Percentiles rank a stretch among this genome's conserved stretches.
Conservation (phyloP, 2,797 vertebrate genomes). For the Euphonia xanthogaster region DNA sequence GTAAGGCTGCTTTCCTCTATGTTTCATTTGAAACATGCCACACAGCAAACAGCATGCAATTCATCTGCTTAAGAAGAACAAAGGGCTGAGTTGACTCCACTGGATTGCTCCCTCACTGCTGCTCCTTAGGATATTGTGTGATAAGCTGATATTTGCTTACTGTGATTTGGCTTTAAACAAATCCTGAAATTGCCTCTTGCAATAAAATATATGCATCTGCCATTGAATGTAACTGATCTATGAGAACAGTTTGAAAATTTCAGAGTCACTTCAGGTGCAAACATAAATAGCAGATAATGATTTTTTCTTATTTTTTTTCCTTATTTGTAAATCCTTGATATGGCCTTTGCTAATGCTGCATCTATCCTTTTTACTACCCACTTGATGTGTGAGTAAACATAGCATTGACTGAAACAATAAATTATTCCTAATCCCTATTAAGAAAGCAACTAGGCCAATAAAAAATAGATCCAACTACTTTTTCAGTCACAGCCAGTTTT, state of each 20-base stretch:
- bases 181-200: conserved; percentile 27
- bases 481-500: not conserved
- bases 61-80: not conserved
- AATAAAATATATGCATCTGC: conserved; percentile 32
- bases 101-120: not conserved
- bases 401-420: conserved; percentile 12
- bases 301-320: not conserved
- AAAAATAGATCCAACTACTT: not conserved
- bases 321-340: conserved; percentile 37
- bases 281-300: conserved; percentile 14
- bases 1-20: not conserved
- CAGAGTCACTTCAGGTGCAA: not conserved
- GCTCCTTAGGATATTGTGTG: not conserved
- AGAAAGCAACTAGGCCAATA: not conserved
- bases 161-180: conserved; percentile 1
- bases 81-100: not conserved
- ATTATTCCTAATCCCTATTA: conserved; percentile 31
- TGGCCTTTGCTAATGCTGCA: conserved; percentile 13
- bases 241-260: conserved; percentile 22
- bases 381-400: conserved; percentile 43
- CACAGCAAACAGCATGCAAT: not conserved
- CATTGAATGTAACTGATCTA: not conserved
- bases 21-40: not conserved
- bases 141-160: conserved; percentile 10
- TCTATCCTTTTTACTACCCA: conserved; percentile 48